Conservation (phyloP, 2,113 vertebrate genomes). For the Labeo catla region DNA sequence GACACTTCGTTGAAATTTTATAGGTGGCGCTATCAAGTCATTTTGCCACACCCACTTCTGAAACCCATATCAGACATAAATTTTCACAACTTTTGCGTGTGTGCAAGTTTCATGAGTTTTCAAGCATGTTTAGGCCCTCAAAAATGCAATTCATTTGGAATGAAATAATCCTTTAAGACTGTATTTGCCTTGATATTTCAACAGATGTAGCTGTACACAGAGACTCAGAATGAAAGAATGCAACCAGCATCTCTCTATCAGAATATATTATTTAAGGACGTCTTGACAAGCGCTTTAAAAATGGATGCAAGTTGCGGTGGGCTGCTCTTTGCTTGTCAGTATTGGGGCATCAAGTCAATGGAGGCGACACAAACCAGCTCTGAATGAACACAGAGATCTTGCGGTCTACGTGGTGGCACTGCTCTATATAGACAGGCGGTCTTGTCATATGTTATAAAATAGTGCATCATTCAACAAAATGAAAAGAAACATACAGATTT, state of each 20-base stretch:
- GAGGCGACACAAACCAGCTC: neutral
- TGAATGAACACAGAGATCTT: neutral
- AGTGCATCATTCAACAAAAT: conserved; percentile 34
- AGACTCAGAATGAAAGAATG: conserved; percentile 1
- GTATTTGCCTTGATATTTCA: neutral
- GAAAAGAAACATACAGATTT: neutral
- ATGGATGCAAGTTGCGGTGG: conserved; percentile 5
- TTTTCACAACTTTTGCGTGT: too few relatives aligned
- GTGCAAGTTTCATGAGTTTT: too few relatives aligned
- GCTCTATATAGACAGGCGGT: neutral
- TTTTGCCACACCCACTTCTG: too few relatives aligned
- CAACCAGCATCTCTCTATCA: conserved; percentile 8
- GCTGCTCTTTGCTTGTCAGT: conserved; percentile 12
- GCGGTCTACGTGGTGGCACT: neutral
- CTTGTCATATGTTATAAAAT: neutral
- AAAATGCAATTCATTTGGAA: too few relatives aligned
- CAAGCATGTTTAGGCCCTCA: too few relatives aligned
- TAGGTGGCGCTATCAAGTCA: too few relatives aligned
- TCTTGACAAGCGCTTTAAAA: conserved; percentile 40
- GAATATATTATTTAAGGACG: conserved; percentile 39
- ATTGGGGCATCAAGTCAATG: neutral
- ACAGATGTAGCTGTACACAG: neutral
- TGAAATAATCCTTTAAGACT: neutral
- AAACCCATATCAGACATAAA: too few relatives aligned
- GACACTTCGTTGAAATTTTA: too few relatives aligned